Percentiles rank a stretch among this genome's conserved stretches.
phyloP scores from a whole-genome alignment of 2,888 invertebrate species.

The Carpatolechia fugitivella region DNA sequence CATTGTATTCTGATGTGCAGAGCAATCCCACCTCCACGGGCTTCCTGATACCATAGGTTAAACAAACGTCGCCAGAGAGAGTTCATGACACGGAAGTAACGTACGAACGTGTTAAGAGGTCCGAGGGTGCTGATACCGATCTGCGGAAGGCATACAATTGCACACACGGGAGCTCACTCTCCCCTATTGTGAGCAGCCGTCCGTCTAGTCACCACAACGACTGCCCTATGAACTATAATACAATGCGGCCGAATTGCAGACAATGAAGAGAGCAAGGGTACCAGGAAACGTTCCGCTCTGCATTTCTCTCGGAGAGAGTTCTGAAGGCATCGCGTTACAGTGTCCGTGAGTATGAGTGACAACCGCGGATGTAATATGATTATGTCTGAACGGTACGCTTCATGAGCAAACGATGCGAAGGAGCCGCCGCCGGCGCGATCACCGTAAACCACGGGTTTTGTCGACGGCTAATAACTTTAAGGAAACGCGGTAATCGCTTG shows the following conservation, averaged over 20 bases:
- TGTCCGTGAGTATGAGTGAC: conserved; percentile 58
- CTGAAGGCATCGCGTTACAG: conserved; percentile 62
- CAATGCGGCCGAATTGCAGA: conserved; percentile 40
- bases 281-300: conserved; percentile 75
- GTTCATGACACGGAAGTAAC: conserved; percentile 49
- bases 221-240: conserved; percentile 64
- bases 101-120: conserved; percentile 40
- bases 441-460: conserved; percentile 53
- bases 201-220: conserved; percentile 58
- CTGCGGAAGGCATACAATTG: conserved; percentile 48
- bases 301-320: conserved; percentile 70
- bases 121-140: conserved; percentile 55
- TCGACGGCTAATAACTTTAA: conserved; percentile 58
- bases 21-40: conserved; percentile 9
- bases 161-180: conserved; percentile 57
- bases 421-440: conserved; percentile 38
- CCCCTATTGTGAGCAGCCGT: conserved; percentile 60
- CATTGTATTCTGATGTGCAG: conserved; percentile 16
- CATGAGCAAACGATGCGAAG: conserved; percentile 38
- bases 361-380: conserved; percentile 65
- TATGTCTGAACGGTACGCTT: conserved; percentile 31
- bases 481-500: conserved; percentile 56
- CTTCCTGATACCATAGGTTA: conserved; percentile 19
- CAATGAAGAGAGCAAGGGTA: conserved; percentile 52
- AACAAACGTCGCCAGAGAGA: conserved; percentile 34